phyloP scores from a whole-genome alignment of 1,140 invertebrate genomes.

The Calycopis cecrops region DNA sequence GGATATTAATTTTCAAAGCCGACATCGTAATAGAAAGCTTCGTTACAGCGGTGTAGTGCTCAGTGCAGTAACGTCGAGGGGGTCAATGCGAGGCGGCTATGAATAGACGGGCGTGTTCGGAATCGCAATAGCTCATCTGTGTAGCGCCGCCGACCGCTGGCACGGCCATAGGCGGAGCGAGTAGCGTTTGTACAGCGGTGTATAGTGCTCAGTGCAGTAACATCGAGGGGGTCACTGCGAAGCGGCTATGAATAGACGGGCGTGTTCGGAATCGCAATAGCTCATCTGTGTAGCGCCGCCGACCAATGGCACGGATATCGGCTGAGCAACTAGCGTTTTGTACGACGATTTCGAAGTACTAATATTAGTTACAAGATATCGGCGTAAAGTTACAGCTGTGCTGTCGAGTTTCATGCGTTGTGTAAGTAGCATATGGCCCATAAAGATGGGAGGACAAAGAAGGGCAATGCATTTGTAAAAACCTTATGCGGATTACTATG shows the following conservation, averaged over 20 bases:
- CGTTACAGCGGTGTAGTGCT: too few relatives aligned
- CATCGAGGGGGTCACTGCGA: background rate
- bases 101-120: conserved; percentile 46
- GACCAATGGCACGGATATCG: conserved; percentile 12
- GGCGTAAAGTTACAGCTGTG: too few relatives aligned
- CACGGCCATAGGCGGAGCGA: conserved; percentile 30
- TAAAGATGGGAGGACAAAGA: too few relatives aligned
- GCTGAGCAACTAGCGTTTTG: conserved; percentile 27
- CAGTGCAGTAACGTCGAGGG: background rate
- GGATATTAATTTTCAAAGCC: too few relatives aligned
- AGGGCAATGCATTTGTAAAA: too few relatives aligned
- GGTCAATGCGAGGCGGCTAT: conserved; percentile 23
- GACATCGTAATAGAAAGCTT: too few relatives aligned
- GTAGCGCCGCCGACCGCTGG: conserved; percentile 22
- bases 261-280: conserved; percentile 50
- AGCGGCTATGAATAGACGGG: conserved; percentile 40
- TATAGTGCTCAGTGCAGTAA: background rate
- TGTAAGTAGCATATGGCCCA: too few relatives aligned
- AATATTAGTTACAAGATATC: too few relatives aligned
- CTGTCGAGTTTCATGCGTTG: too few relatives aligned
- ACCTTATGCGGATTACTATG: too few relatives aligned
- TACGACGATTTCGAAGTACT: too few relatives aligned
- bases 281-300: conserved; percentile 42
- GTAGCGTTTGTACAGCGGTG: background rate
- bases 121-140: conserved; percentile 55